A percentile compares a stretch with the other conserved stretches of the same genome.
Evolutionary conservation across 2,797 vertebrate species (phyloP).

Genomic region (Gymnocypris eckloni): DNA sequence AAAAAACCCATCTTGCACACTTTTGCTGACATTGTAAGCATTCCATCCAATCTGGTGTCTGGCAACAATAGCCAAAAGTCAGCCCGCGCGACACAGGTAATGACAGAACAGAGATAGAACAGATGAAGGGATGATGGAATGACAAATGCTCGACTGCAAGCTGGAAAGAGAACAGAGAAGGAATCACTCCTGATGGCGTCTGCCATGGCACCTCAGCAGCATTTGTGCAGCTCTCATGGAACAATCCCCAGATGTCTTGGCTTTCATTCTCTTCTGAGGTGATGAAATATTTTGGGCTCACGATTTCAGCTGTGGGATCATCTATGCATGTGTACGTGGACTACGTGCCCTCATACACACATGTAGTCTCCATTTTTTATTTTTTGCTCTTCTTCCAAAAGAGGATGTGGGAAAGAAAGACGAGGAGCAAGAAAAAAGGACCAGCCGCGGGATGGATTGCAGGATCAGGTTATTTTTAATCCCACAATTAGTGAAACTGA

Average conservation of each 20-base stretch:
- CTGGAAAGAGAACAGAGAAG: constrained; percentile 33
- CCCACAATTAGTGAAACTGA: constrained; percentile 64
- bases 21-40: constrained; percentile 48
- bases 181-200: constrained; percentile 43
- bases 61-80: constrained; percentile 46
- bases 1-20: background rate
- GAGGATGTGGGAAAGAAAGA: constrained; percentile 47
- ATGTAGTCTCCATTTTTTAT: constrained; percentile 29
- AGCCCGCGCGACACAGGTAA: constrained; percentile 39
- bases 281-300: constrained; percentile 60
- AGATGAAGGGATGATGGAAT: constrained; percentile 53
- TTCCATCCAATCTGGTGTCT: constrained; percentile 42
- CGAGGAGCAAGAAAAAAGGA: constrained; percentile 15
- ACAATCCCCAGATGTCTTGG: constrained; percentile 49
- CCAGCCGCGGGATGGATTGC: constrained; percentile 44
- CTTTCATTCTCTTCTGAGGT: constrained; percentile 51
- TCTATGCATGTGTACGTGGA: background rate
- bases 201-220: constrained; percentile 27
- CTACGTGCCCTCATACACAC: constrained; percentile 14
- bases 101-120: constrained; percentile 34
- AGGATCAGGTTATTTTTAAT: constrained; percentile 66
- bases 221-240: constrained; percentile 55
- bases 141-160: constrained; percentile 49
- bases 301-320: constrained; percentile 20
- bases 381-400: constrained; percentile 34